Base-by-base conservation (phyloP, 53 echinoderm and acorn worm species). In the Echinometra lucunter region DNA sequence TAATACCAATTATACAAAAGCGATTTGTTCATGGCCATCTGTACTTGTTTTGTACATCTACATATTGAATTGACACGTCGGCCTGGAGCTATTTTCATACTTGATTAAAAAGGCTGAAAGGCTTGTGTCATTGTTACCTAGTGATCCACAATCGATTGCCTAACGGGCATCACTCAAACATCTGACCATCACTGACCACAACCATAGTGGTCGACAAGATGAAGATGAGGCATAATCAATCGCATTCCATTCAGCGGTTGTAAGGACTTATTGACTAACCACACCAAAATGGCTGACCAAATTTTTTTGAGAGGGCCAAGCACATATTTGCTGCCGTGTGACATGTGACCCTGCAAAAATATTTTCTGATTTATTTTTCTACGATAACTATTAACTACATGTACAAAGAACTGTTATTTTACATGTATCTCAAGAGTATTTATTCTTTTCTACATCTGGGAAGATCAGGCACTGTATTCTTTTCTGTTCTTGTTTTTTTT, bases 121-220 rank as follows among this genome's bases (percentile, higher is more conserved):
- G 66, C 40, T 21, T 90, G 90, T 66, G 90, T 90, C 90, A 90
- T 90, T 90, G 90, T 90, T 90, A 90, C 90, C 90, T 90, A 90
- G 90, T 37, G 60, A 90, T 58, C 90, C 23, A 23, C 57, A 18
- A 90, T 90, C 63, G 90, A 90, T 90, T 37, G 60, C 37, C 63
- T 40, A 63, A 90, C 90, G 30, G 90, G 38, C 57, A 90, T 90
- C 37, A 58, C 90, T 57, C 27, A 57, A 7, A 6, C 21, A 32
- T 8, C 66, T 58, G 90, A 63, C 90, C 56, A 58, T 35, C 19
- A 63, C 40, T 40, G 90, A 40, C 90, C 90, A 37, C 18, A 30
- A 45, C 45, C 30, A 60, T 90, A 37, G 40, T 9, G 42, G 37
- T 34, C 19, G 63, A 58, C 90, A 58, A 37, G 66, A 90, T 90